phyloP scores from a whole-genome alignment of 2,888 invertebrate genomes.

The Ormyrus rosae region DNA sequence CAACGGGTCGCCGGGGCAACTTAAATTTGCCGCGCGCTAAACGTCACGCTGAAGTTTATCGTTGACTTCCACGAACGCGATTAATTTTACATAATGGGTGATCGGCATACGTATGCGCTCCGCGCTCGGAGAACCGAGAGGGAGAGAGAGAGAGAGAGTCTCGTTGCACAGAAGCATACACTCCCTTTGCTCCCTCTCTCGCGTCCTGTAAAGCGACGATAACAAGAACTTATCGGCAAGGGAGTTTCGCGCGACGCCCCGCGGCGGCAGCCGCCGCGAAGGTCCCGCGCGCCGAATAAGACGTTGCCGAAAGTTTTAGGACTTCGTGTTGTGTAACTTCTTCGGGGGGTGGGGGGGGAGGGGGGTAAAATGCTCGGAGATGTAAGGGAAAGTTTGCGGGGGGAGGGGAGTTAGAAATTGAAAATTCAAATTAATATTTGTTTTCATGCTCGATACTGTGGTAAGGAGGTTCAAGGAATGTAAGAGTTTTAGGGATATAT shows the following conservation, averaged over 20 bases:
- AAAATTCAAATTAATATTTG: slow-evolving; percentile 2
- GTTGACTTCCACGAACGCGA: slow-evolving; percentile 8
- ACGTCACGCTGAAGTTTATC: slow-evolving; percentile 24
- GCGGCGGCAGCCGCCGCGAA: slow-evolving; percentile 23
- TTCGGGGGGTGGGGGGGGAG: background rate
- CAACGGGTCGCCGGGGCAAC: background rate
- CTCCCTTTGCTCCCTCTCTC: background rate
- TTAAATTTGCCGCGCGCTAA: slow-evolving; percentile 1
- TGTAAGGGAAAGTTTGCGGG: slow-evolving; percentile 2
- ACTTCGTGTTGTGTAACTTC: slow-evolving; percentile 31
- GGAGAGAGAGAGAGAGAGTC: background rate
- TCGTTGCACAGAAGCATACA: slow-evolving; percentile 26
- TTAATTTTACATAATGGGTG: slow-evolving; percentile 44
- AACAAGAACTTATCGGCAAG: slow-evolving; percentile 61
- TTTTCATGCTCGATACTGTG: background rate
- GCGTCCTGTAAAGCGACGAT: slow-evolving; percentile 60
- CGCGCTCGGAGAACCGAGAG: too few relatives aligned
- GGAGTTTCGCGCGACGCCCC: slow-evolving; percentile 54
- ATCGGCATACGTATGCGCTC: slow-evolving; percentile 60
- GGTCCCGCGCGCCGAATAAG: slow-evolving; percentile 44
- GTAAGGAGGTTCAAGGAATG: background rate
- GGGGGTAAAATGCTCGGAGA: background rate
- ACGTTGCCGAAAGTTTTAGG: slow-evolving; percentile 43
- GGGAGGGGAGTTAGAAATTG: background rate
- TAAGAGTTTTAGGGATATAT: background rate